phyloP scores from a whole-genome alignment of 2,797 vertebrate genomes.

The Adelosebastes latens region DNA sequence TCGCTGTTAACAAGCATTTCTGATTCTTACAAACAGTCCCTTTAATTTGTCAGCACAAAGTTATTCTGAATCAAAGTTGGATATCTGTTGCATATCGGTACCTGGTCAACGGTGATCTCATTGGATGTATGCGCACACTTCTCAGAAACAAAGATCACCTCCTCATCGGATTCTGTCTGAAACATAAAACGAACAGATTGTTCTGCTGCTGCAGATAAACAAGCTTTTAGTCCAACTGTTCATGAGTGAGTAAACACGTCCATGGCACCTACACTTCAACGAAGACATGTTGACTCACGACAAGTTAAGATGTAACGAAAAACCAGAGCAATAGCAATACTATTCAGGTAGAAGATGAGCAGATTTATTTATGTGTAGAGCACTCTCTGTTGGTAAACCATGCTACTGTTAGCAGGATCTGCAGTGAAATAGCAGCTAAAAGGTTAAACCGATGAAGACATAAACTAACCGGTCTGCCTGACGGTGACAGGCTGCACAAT shows the following conservation, averaged over 20 bases:
- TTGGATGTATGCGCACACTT: constrained; percentile 75
- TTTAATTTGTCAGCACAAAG: no score
- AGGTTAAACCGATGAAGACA: background rate
- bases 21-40: no score
- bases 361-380: background rate
- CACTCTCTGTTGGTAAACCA: background rate
- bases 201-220: background rate
- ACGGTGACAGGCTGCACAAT: accelerated
- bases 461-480: accelerated
- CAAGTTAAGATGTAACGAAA: background rate
- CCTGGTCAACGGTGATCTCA: constrained; percentile 83
- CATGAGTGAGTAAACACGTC: background rate
- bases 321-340: background rate
- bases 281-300: background rate
- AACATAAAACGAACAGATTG: background rate
- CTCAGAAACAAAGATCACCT: constrained; percentile 82
- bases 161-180: constrained; percentile 56
- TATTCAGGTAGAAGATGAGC: no score
- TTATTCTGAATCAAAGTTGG: background rate
- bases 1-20: no score
- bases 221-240: background rate
- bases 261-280: background rate
- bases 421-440: background rate
- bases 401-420: background rate
- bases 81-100: constrained; percentile 43